Base-by-base conservation (phyloP, 2,797 vertebrate genomes). In the Botia kubotai region DNA sequence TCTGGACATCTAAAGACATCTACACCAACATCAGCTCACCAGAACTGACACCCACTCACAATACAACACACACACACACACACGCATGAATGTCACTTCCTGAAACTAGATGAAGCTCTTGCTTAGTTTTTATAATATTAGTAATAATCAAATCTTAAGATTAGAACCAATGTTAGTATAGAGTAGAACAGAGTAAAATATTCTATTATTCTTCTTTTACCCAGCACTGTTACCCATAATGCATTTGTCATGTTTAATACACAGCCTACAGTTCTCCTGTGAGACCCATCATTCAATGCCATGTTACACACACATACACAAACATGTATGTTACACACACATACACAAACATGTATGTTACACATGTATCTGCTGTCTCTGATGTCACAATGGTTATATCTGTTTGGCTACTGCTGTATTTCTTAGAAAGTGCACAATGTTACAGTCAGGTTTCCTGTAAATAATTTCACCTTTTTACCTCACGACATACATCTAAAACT, bases 351-450 rank as follows among this genome's bases (percentile, higher is more conserved):
- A n/a, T n/a, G n/a, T n/a, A n/a, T n/a, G n/a, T n/a, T n/a, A n/a
- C n/a, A n/a, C n/a, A n/a, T n/a, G n/a, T n/a, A n/a, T n/a, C n/a
- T n/a, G n/a, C n/a, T n/a, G n/a, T n/a, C n/a, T n/a, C n/a, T 29
- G 29, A 29, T 29, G 29, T 33, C 10, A 68, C 14, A 39, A 57
- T 29, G 52, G 39, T 26, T 39, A 50, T n/a, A n/a, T n/a, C n/a
- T n/a, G n/a, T 66, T 39, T 76, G 46, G 16, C 74, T 29, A 21
- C 60, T 52, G 60, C 26, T 66, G 39, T 63, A 29, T 29, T 29
- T 50, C 12, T 36, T 65, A 65, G 13, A 75, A 55, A 33, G 43
- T 33, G 23, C 39, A 63, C 17, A 23, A 29, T 12, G n/a, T 55
- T 55, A n/a, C 4, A n/a, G n/a, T 55, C 53, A 19, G 53, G 8